These are phyloP conservation scores for Hyposoter didymator DNA, from an alignment of 2,888 invertebrate genomes.

Conservation along the genomic window DNA sequence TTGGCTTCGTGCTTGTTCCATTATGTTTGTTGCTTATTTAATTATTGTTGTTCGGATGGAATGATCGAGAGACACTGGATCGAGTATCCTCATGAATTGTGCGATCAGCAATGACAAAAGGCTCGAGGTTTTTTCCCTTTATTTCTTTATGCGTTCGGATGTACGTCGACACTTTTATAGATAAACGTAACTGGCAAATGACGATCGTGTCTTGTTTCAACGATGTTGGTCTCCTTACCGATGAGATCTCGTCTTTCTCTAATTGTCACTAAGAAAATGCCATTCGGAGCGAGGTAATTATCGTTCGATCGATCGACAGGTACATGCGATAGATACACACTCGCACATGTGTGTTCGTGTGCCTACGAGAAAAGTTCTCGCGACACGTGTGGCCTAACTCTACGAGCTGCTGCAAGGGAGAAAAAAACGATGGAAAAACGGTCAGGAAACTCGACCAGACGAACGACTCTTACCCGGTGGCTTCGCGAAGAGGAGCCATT, in stretches of 20 bases:
- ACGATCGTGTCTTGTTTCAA: conserved; percentile 48
- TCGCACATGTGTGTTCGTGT: conserved; percentile 11
- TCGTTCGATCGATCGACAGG: conserved; percentile 72
- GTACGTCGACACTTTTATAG: conserved; percentile 6
- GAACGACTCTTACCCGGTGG: conserved; percentile 54
- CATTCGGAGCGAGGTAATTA: conserved; percentile 73
- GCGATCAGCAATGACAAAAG: conserved; percentile 5
- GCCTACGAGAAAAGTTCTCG: conserved; percentile 46
- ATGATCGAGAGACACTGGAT: not conserved
- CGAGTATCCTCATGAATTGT: not conserved
- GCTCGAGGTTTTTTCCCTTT: not conserved
- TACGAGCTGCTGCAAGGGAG: not conserved
- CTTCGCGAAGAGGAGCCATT: conserved; percentile 50
- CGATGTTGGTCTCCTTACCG: conserved; percentile 46
- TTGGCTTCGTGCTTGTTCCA: not conserved
- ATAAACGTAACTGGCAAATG: conserved; percentile 47
- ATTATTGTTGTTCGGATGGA: not conserved
- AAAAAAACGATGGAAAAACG: conserved; percentile 51
- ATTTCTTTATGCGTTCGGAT: not conserved
- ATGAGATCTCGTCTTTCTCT: conserved; percentile 64
- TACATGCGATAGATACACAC: conserved; percentile 45
- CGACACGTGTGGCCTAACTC: conserved; percentile 45
- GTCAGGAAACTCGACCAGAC: conserved; percentile 62
- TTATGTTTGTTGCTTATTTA: not conserved
- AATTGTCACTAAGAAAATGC: conserved; percentile 70